Percentiles rank a stretch among this genome's conserved stretches.
Evolutionary conservation across 2,797 vertebrate species (phyloP).

Genomic region (Pangasius larnaudii): DNA sequence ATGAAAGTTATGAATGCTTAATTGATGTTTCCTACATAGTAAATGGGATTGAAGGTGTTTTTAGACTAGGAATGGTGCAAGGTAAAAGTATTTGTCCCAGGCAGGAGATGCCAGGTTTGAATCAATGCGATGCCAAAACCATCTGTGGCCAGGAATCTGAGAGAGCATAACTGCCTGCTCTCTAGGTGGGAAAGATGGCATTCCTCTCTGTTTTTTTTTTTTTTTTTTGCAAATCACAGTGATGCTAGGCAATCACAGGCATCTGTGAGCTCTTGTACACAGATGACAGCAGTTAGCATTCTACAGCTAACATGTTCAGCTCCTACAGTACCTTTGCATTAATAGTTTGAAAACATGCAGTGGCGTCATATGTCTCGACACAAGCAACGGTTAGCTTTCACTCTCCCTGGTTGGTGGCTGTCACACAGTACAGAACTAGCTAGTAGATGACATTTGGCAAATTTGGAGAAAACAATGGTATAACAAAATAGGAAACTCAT

Average conservation of each 20-base stretch:
- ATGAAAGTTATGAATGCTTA: neutral
- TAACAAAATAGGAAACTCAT: neutral
- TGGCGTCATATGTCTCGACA: neutral
- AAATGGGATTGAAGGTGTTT: neutral
- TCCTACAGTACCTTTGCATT: neutral
- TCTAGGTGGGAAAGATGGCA: neutral
- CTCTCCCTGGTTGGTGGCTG: neutral
- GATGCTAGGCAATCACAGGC: neutral
- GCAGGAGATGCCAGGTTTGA: neutral
- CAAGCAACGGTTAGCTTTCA: neutral
- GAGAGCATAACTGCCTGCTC: neutral
- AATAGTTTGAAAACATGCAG: neutral
- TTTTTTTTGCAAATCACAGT: neutral
- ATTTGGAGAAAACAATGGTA: neutral
- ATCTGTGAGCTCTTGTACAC: slow-evolving; percentile 1
- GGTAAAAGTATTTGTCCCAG: neutral
- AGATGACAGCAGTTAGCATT: slow-evolving; percentile 1
- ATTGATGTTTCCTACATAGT: neutral
- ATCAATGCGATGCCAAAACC: neutral
- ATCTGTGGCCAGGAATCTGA: neutral
- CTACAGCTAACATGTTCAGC: neutral
- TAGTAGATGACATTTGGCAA: neutral
- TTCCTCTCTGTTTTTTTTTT: neutral
- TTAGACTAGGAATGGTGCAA: neutral
- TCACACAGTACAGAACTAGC: neutral